These are phyloP conservation scores for Colletes latitarsis DNA, from an alignment of 1,140 invertebrate genomes.

Conservation along the genomic window DNA sequence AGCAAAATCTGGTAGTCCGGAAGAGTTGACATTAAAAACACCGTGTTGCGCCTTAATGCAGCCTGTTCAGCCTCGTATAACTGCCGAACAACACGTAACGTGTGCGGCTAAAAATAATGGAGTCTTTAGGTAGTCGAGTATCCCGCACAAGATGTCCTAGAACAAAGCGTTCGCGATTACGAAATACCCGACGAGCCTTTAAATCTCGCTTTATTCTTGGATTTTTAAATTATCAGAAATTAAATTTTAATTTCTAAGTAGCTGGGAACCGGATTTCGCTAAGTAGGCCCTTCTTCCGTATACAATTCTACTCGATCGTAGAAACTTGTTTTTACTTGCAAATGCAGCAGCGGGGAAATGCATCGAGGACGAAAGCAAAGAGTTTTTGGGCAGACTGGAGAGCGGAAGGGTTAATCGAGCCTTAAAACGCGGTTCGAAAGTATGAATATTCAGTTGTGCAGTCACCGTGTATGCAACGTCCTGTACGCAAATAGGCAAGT, in stretches of 20 bases:
- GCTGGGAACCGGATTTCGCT: too few relatives aligned
- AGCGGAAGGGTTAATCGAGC: constrained; percentile 27
- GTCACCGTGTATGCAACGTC: constrained; percentile 35
- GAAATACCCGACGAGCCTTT: too few relatives aligned
- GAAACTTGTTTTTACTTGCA: too few relatives aligned
- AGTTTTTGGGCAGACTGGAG: background rate
- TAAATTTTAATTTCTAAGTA: too few relatives aligned
- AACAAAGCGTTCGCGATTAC: background rate
- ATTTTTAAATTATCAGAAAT: too few relatives aligned
- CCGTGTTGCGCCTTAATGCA: background rate
- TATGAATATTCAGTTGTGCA: constrained; percentile 55
- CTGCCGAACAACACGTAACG: constrained; percentile 27
- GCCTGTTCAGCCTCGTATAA: constrained; percentile 6
- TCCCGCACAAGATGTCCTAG: background rate
- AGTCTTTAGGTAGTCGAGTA: background rate
- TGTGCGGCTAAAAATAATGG: constrained; percentile 10
- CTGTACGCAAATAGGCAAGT: constrained; percentile 39
- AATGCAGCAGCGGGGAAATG: too few relatives aligned
- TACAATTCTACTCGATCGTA: too few relatives aligned
- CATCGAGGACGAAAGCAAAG: background rate
- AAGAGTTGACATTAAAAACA: constrained; percentile 17
- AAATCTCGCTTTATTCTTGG: too few relatives aligned
- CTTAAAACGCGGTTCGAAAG: constrained; percentile 1
- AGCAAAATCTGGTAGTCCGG: background rate
- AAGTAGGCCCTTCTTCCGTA: too few relatives aligned